Base-by-base conservation (phyloP, 1,140 invertebrate species). In the Brachionus rubens region DNA sequence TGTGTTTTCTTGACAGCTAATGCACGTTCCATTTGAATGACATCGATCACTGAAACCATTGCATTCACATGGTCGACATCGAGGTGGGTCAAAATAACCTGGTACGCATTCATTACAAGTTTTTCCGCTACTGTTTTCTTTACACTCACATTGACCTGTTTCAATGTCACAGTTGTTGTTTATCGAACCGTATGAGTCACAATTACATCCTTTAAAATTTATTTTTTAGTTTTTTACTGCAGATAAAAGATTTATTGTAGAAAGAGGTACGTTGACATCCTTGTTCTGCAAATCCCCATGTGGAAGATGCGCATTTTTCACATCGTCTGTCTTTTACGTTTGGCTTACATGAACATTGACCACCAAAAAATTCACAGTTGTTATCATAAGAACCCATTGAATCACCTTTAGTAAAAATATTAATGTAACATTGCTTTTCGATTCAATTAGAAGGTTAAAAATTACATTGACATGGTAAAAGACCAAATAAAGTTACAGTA, bases 21-120 rank as follows among this genome's bases (percentile, higher is more conserved):
- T 88, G 86, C 97, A 99, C 21, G 88, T 88, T 16, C 97, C 97
- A 1, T 91, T 94, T 47, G 87, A 87, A 1, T 94, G 88, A 85
- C 97, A 99, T 72, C 87, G 89, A 77, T 95, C 91, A 0, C 96
- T 92, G 84, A 98, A 94, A 0, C 94, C 96, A 82, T 99, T 94
- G 84, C 97, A 99, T 79, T 95, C 90, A 83, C 97, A 99, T 41
- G 90, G 88, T 79, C 91, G 88, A 83, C 97, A 99, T 79, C 93
- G 90, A 0, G 96, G 96, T 87, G 97, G 96, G 81, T 92, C 92
- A 91, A 93, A 97, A 81, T 90, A 96, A 0, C 94, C 94, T 36
- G 92, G 92, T 81, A 94, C 90, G 83, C 95, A 98, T 79, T 95
- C 90, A 81, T 95, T 92, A 85, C 96, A 99, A 77, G 91, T 90